Conservation (phyloP, 2,113 vertebrate species). For the Onychostoma macrolepis region DNA sequence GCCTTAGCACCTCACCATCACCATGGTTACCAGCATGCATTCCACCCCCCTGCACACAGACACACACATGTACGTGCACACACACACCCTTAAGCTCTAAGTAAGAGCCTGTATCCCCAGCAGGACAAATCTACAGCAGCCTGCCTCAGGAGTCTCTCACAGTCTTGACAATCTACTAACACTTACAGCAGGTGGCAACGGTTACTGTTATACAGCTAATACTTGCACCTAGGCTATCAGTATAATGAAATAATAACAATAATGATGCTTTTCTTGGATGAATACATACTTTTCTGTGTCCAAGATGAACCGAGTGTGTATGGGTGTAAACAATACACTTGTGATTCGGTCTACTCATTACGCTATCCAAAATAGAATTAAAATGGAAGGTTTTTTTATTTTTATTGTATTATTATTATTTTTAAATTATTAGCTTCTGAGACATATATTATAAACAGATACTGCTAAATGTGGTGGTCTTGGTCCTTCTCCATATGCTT, state of each 20-base stretch:
- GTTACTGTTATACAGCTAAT: constrained; percentile 18
- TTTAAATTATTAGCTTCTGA: too few relatives aligned
- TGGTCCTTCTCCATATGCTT: not conserved
- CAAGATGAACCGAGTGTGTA: not conserved
- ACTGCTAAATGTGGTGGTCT: too few relatives aligned
- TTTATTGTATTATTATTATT: too few relatives aligned
- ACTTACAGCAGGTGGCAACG: constrained; percentile 30
- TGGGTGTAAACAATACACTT: not conserved
- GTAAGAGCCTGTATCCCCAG: constrained; percentile 45
- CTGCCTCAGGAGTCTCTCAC: constrained; percentile 35
- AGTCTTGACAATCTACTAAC: constrained; percentile 21
- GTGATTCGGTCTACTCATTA: not conserved
- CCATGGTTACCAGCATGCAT: constrained; percentile 58
- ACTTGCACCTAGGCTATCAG: not conserved
- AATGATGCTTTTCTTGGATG: not conserved
- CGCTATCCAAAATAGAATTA: not conserved
- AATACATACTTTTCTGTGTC: not conserved
- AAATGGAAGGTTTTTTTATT: too few relatives aligned
- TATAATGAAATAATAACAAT: not conserved
- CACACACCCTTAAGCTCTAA: not conserved
- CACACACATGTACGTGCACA: not conserved
- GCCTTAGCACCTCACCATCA: constrained; percentile 51
- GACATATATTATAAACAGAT: too few relatives aligned
- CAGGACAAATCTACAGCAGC: constrained; percentile 49
- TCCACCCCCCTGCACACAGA: constrained; percentile 27